Evolutionary conservation across 2,888 invertebrate genomes (phyloP).

Genomic region (Microctonus aethiopoides): DNA sequence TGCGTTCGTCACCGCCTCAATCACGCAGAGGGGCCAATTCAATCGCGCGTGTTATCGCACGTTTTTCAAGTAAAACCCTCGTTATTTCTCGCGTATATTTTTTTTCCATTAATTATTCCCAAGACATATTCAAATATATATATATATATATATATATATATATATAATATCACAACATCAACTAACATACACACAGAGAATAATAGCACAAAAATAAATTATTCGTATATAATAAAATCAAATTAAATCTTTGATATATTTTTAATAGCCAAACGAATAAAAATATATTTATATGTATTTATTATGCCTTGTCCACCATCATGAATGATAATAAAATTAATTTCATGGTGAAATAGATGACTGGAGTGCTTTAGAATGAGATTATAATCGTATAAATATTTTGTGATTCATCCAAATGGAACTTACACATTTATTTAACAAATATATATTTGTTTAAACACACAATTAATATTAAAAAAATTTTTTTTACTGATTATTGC

Average conservation of each 20-base stretch:
- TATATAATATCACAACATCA: no score
- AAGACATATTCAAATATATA: no score
- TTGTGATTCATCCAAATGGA: slow-evolving; percentile 51
- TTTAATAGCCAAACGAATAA: neutral
- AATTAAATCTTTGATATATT: neutral
- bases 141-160: no score
- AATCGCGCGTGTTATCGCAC: neutral
- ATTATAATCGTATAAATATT: slow-evolving; percentile 38
- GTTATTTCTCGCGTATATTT: neutral
- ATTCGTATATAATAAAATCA: neutral
- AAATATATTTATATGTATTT: neutral
- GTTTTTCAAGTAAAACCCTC: neutral
- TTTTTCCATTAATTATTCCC: neutral
- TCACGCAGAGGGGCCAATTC: slow-evolving; percentile 2
- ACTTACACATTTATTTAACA: slow-evolving; percentile 38
- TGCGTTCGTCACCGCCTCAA: slow-evolving; percentile 27
- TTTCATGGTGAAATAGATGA: neutral
- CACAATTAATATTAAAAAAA: no score
- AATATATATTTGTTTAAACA: neutral
- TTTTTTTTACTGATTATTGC: slow-evolving; percentile 28
- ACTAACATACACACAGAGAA: no score
- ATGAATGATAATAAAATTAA: neutral
- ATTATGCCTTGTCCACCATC: neutral
- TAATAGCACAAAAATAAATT: no score
- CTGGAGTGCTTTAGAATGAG: slow-evolving; percentile 31